Evolutionary conservation across 2,113 vertebrate species (phyloP), one percentile per base, ranked within the genome.

Genomic region (Salminus brasiliensis): DNA sequence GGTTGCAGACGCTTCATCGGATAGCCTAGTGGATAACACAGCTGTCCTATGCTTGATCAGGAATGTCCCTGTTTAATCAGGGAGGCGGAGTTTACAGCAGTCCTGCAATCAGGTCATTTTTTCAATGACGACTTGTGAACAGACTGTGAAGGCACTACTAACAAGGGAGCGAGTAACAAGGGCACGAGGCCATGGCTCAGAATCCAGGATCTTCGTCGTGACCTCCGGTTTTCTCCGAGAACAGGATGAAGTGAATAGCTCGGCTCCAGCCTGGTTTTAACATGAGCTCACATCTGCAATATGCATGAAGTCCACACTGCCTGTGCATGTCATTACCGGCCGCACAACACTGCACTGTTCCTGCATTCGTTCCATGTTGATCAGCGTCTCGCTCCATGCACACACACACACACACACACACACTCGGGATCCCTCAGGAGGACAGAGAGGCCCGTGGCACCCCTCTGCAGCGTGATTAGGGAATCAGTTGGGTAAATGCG

Each of bases 401-500:
- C 27, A 67, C 74, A 63, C 36, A 62, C 53, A 21, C 39, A 30
- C 53, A 55, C 27, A 43, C 45, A 53, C 73, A 55, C 59, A 57
- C 30, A 36, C 18, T 15, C 70, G 13, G 25, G 25, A 7, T 70
- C 82, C 47, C 75, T 12, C 11, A 43, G 65, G 75, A 70, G 63
- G 18, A 49, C 25, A 10, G 21, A 34, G 32, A 77, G 81, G 79
- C 70, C 72, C 29, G 65, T 81, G 39, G 72, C 78, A 62, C 49
- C 47, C 77, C 43, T 76, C 66, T 5, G 32, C 65, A 71, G 81
- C 23, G 52, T 65, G 72, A 60, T 77, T 72, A 75, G 69, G 78
- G 34, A 76, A 66, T 21, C 66, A 47, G 75, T 63, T 72, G 34
- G 39, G 23, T 52, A 39, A 65, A 65, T 55, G 12, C 21, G 66